Base-by-base conservation (phyloP, 2,888 invertebrate species). In the Pyrgus malvae region DNA sequence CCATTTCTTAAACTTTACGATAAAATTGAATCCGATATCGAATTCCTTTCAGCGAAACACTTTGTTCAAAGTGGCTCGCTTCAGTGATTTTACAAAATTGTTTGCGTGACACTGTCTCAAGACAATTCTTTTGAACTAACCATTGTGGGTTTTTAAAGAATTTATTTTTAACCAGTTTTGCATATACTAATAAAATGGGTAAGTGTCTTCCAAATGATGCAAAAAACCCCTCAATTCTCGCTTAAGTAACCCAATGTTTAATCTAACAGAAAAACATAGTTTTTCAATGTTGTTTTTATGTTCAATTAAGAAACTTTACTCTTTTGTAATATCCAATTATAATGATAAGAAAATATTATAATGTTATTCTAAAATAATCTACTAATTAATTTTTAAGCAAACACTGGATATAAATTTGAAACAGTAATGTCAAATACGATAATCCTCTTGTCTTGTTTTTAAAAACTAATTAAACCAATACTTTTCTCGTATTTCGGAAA, bases 41-140 rank as follows among this genome's bases (percentile, higher is more conserved):
- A 37, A 44, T 35, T 51, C 27, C 42, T 51, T 44, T 51, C 35
- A 42, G 25, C 21, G 31, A 41, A 29, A 49, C 49, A 49, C 40
- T 49, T 51, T 42, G 50, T 50, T 42, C 50, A 51, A 51, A 35
- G 50, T 51, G 27, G 33, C 35, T 23, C 25, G 42, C 23, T 51
- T 51, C 27, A 51, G 25, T 44, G 35, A 35, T 51, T 51, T 51
- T 25, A 27, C 35, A 35, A 37, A 44, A 51, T 44, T 44, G 44
- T 51, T 51, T 37, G 35, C 35, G 25, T 51, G 51, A 35, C 40
- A 41, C 6, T 21, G 40, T 49, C 35, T 46, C 14, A 23, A 25
- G 41, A 41, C 38, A 38, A 11, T 21, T 38, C 38, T 11, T 11
- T 23, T 25, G 14, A 41, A 14, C 12, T 8, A 23, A 19, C 11